Evolutionary conservation across 2,888 invertebrate species (phyloP).

Genomic region (Melieria picta): DNA sequence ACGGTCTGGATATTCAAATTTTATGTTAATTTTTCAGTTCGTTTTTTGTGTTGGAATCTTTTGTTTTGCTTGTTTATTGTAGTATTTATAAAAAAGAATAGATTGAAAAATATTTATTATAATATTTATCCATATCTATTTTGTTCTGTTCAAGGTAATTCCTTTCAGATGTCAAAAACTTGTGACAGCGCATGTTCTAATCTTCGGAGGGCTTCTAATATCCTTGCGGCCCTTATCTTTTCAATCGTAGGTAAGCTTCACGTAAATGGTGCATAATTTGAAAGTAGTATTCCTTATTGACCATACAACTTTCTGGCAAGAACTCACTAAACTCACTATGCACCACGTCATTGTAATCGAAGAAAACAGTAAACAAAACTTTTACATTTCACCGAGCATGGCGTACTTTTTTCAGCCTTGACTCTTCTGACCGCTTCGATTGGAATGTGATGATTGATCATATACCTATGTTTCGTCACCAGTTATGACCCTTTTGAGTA

Average conservation of each 20-base stretch:
- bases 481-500: background rate
- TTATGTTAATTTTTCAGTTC: no score
- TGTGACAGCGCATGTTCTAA: no score
- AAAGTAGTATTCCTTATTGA: background rate
- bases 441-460: background rate
- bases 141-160: no score
- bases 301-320: background rate
- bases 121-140: no score
- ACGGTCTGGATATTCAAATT: no score
- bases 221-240: no score
- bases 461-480: background rate
- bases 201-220: no score
- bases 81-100: no score
- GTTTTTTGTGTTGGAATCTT: no score
- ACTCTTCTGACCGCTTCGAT: background rate
- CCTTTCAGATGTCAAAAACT: no score
- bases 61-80: no score
- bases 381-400: background rate
- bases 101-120: no score
- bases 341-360: background rate
- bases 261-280: background rate
- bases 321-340: background rate
- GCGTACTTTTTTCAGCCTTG: background rate
- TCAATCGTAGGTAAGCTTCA: background rate
- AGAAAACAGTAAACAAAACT: background rate